Evolutionary conservation across 2,113 vertebrate species (phyloP).

Genomic region (Halichoeres trimaculatus): DNA sequence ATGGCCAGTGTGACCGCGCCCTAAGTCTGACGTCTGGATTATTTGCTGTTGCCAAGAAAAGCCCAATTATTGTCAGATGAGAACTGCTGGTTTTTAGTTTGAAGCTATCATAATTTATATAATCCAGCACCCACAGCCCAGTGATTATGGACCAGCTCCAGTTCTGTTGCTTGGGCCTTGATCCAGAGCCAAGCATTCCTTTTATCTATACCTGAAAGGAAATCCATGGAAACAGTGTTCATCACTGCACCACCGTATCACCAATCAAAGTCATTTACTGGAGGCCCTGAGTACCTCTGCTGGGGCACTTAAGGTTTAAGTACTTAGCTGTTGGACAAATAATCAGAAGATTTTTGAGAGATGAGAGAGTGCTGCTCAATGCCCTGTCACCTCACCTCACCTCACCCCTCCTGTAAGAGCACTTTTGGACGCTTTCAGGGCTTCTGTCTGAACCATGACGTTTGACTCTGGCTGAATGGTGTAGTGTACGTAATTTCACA

Average conservation of each 20-base stretch:
- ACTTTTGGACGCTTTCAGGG: not conserved
- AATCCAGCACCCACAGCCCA: not conserved
- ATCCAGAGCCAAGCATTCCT: not conserved
- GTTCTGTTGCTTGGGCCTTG: not conserved
- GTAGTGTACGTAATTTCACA: constrained; percentile 7
- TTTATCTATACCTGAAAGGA: not conserved
- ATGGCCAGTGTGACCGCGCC: too few relatives aligned
- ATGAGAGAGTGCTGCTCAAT: not conserved
- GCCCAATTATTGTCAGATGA: too few relatives aligned
- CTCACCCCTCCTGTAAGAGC: constrained; percentile 15
- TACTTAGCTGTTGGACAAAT: constrained; percentile 9
- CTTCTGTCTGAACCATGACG: not conserved
- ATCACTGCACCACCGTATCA: not conserved
- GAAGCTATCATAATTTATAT: too few relatives aligned
- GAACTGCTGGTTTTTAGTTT: too few relatives aligned
- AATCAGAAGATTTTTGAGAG: not conserved
- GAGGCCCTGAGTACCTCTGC: not conserved
- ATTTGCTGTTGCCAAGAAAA: too few relatives aligned
- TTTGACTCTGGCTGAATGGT: constrained; percentile 10
- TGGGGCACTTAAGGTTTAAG: not conserved
- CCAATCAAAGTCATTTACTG: not conserved
- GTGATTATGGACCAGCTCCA: not conserved
- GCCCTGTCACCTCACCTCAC: constrained; percentile 11
- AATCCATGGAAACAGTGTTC: not conserved
- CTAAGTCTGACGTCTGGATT: too few relatives aligned